A percentile compares a stretch with the other conserved stretches of the same genome.
Evolutionary conservation across 2,113 vertebrate genomes (phyloP).

Genomic region (Lepus europaeus): DNA sequence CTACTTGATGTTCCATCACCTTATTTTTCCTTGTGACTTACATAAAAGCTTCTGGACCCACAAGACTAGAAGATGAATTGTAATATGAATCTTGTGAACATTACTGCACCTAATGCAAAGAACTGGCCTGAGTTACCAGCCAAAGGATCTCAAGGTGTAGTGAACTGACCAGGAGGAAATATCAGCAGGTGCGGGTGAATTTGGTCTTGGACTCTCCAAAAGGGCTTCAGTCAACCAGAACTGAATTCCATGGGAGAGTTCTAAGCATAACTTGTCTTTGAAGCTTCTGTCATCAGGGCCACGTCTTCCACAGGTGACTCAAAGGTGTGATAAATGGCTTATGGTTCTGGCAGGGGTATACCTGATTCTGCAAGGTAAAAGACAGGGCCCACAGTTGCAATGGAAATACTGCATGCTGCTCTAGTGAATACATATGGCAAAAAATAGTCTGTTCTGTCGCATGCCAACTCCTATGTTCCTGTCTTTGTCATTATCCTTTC

Average conservation of each 20-base stretch:
- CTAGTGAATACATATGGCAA: no score
- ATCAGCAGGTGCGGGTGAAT: neutral
- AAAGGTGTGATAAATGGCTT: fast-evolving
- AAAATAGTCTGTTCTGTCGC: neutral
- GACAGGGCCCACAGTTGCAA: fast-evolving
- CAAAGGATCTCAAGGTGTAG: fast-evolving
- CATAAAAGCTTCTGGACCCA: neutral
- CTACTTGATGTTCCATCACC: fast-evolving
- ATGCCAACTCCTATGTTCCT: neutral
- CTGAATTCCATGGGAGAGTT: neutral
- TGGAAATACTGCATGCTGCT: neutral
- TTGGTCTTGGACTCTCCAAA: neutral
- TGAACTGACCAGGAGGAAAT: fast-evolving
- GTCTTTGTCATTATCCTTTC: neutral
- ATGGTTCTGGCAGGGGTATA: neutral
- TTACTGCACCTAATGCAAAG: fast-evolving
- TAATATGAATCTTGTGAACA: no score
- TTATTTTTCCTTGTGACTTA: neutral
- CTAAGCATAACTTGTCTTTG: neutral
- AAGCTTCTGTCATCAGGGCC: neutral
- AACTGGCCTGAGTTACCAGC: fast-evolving
- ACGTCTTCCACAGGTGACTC: neutral
- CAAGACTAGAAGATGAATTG: no score
- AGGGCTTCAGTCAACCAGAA: neutral
- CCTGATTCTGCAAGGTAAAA: neutral